Evolutionary conservation across 1,140 invertebrate genomes (phyloP), one percentile per base, ranked within the genome.

Genomic region (Cylas formicarius): DNA sequence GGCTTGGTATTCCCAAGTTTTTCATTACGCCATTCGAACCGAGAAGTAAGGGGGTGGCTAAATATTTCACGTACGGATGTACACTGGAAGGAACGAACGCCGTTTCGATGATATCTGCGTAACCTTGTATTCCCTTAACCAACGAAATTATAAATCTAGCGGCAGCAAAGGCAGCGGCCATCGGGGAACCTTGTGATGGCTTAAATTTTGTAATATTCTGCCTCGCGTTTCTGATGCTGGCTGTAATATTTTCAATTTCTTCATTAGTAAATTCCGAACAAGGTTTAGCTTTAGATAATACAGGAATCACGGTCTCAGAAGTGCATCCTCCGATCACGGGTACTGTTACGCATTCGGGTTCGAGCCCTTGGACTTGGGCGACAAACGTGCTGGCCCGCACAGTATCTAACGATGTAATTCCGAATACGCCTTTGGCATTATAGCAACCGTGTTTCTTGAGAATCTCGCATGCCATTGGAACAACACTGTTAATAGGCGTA

Each of bases 271-370:
- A 61, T 33, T 65, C 54, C n/a, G 50, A 49, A 36, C 55, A 56
- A 4, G 84, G 86, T 17, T 67, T 67, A 2, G 78, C 74, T 52
- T 82, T 78, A 1, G 86, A 90, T 14, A 90, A 75, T 8, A 92
- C 64, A 0, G 89, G 88, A 16, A 92, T 75, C 61, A 89, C 86
- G 0, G 86, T 90, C 18, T 75, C 68, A 3, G 81, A 75, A 22
- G 81, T 79, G 57, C 85, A 78, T 23, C 88, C 89, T n/a, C 88
- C 88, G 45, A 92, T 75, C 0, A 92, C 81, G 0, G 88, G 87
- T 4, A 88, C 78, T 27, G 75, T 68, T 1, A 86, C 80, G 44
- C 77, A 73, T 56, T 77, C 71, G 0, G 84, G 80, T 26, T 78
- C 73, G 3, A 83, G 53, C 0, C 67, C 60, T 2, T 76, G 55